Conservation (phyloP, 2,113 vertebrate species). For the Thymallus thymallus region DNA sequence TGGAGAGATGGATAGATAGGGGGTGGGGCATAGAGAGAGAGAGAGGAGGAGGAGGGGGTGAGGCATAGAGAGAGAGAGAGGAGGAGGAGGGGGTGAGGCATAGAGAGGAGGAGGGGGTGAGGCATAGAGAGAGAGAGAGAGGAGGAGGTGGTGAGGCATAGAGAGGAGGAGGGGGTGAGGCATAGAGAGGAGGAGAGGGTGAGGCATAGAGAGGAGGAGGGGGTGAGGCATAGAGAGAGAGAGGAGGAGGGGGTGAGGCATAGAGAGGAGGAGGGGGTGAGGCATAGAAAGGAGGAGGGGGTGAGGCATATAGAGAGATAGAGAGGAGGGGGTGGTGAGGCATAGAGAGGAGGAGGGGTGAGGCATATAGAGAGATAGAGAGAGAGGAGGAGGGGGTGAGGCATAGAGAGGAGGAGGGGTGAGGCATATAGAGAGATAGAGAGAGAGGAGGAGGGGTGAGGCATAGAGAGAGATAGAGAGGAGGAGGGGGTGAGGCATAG, state of each 20-base stretch:
- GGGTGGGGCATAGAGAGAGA: background rate
- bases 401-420: background rate
- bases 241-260: background rate
- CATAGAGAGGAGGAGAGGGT: too few relatives aligned
- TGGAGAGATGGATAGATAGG: background rate
- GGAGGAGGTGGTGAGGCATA: too few relatives aligned
- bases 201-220: background rate
- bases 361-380: background rate
- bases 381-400: background rate
- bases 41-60: too few relatives aligned
- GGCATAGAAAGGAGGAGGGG: background rate
- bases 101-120: too few relatives aligned
- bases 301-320: background rate
- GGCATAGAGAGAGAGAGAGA: too few relatives aligned
- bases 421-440: background rate
- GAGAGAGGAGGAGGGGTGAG: background rate
- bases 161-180: too few relatives aligned
- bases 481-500: background rate
- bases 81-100: too few relatives aligned
- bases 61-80: background rate
- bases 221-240: too few relatives aligned
- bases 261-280: too few relatives aligned
- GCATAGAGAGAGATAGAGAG: background rate
- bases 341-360: background rate
- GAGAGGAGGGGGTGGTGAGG: background rate